Base-by-base conservation (phyloP, 2,113 vertebrate species). In the Zosterops japonicus region DNA sequence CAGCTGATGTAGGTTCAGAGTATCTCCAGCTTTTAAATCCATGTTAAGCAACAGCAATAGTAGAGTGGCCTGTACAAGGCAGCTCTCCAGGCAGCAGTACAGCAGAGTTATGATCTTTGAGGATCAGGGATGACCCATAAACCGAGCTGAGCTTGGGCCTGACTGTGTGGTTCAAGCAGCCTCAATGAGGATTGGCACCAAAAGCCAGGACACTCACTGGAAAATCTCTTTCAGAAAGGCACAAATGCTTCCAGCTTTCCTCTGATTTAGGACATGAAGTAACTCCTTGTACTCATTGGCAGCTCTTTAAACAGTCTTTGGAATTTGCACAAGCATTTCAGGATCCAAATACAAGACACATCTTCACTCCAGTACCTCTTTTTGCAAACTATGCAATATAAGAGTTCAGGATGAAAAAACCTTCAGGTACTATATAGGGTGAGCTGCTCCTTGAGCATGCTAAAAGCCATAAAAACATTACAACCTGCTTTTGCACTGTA, bases 1-100 rank as follows among this genome's bases (percentile, higher is more conserved):
- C 14, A 42, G 56, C 36, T 68, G 61, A 25, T 0, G 0, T 0
- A 60, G 49, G 14, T 27, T 84, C 65, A 72, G 13, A 49, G 19
- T 10, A 35, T 19, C 20, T 82, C 41, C 61, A 82, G 84, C 8
- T 80, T 85, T 59, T 61, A 83, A 69, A 61, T 29, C 4, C 87
- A 18, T 7, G 17, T 35, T 22, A 35, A 89, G 22, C 24, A 28
- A 41, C 55, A 60, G 39, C 46, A 76, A 25, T 2, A 25, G 1
- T 15, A 44, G 14, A 52, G 36, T 14, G 35, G 41, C 21, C 52
- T 64, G 20, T 28, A n/a, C 0, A 0, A 61, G 61, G 10, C 57
- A 76, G 77, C 25, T 72, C 29, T 46, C 35, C 14, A 69, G 47
- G 36, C 65, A 60, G 65, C n/a, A 35, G 44, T 1, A 5, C 6